phyloP scores from a whole-genome alignment of 2,797 vertebrate species.

The Spatula clypeata region DNA sequence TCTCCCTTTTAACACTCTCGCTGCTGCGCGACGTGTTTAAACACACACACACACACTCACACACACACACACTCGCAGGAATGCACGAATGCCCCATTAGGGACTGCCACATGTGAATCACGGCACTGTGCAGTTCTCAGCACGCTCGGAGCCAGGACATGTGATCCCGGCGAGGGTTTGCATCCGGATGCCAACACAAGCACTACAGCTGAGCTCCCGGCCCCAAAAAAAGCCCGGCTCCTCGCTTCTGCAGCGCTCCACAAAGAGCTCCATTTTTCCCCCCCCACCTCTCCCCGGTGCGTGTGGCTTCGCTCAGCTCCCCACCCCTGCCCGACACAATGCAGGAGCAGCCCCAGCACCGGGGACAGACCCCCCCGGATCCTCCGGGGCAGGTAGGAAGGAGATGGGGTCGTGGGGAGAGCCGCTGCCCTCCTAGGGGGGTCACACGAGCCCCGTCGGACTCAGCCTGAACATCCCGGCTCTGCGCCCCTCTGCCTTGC shows the following conservation, averaged over 20 bases:
- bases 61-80: constrained; percentile 69
- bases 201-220: constrained; percentile 87
- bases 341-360: neutral
- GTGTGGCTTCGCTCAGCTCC: neutral
- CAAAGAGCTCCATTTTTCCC: constrained; percentile 68
- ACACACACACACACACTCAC: constrained; percentile 34
- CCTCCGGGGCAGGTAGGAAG: neutral
- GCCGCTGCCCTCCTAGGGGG: too few relatives aligned
- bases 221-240: constrained; percentile 81
- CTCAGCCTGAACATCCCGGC: neutral
- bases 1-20: constrained; percentile 22
- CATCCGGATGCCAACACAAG: constrained; percentile 90
- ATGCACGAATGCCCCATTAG: constrained; percentile 81
- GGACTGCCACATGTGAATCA: constrained; percentile 81
- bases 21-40: constrained; percentile 57
- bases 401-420: neutral
- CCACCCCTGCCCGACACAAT: neutral
- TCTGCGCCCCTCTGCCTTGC: constrained; percentile 9
- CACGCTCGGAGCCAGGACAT: constrained; percentile 87
- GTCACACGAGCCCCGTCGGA: neutral
- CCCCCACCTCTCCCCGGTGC: neutral
- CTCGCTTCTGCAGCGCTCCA: constrained; percentile 78
- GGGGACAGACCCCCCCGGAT: neutral
- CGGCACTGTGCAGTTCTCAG: constrained; percentile 87
- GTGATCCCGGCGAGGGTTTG: constrained; percentile 90